Conservation (phyloP, 2,797 vertebrate species). For the Muscicapa striata region DNA sequence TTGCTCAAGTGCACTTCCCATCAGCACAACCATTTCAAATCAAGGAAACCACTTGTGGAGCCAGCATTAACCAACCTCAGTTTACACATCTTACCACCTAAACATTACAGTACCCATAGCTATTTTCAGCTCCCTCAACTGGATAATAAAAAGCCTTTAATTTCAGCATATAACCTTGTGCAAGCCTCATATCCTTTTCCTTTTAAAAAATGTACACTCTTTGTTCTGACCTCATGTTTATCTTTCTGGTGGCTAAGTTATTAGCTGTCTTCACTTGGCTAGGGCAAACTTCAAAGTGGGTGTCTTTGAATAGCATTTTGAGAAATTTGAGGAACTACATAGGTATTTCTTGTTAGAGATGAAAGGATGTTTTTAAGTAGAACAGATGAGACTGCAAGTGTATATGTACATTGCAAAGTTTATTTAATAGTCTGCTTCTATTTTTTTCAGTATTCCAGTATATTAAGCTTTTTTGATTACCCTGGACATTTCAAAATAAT, state of each 20-base stretch:
- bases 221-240: conserved; percentile 59
- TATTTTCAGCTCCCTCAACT: conserved; percentile 13
- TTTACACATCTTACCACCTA: conserved; percentile 34
- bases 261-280: conserved; percentile 56
- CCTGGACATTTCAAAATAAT: conserved; percentile 22
- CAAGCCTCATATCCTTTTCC: conserved; percentile 2
- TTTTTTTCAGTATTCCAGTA: conserved; percentile 29
- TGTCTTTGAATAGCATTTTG: conserved; percentile 40
- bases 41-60: conserved; percentile 24
- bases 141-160: conserved; percentile 37
- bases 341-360: conserved; percentile 55
- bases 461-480: conserved; percentile 8
- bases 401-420: conserved; percentile 36
- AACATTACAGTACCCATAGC: conserved; percentile 1
- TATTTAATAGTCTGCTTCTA: conserved; percentile 24
- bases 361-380: conserved; percentile 61
- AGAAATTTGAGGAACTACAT: conserved; percentile 48
- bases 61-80: conserved; percentile 11
- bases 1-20: conserved; percentile 38
- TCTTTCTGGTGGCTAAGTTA: conserved; percentile 61
- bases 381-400: conserved; percentile 33
- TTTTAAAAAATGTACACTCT: background rate
- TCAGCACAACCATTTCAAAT: conserved; percentile 34
- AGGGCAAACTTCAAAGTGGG: conserved; percentile 41
- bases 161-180: background rate